phyloP scores from a whole-genome alignment of 2,797 vertebrate species.

The Amniataba percoides region DNA sequence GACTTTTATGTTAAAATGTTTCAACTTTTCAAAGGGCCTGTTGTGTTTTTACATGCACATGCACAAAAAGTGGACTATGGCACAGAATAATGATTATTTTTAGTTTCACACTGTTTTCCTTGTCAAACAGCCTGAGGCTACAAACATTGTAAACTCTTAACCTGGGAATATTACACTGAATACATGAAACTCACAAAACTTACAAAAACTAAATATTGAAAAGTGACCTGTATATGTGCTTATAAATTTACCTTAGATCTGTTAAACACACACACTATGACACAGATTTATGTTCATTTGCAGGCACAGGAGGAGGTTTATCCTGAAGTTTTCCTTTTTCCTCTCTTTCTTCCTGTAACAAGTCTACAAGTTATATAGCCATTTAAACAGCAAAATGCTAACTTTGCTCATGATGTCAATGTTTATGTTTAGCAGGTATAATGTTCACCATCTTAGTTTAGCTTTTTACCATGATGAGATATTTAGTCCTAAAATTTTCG shows the following conservation, averaged over 20 bases:
- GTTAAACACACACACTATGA: too few species aligned
- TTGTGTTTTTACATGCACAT: neutral
- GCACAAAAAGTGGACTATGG: neutral
- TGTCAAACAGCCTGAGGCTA: neutral
- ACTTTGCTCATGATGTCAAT: too few species aligned
- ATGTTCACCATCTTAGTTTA: too few species aligned
- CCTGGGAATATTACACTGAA: neutral
- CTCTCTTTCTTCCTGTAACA: neutral
- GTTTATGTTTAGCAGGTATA: too few species aligned
- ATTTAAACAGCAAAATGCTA: neutral
- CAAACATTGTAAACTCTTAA: neutral
- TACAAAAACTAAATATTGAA: neutral
- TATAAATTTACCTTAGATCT: too few species aligned
- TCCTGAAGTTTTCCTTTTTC: too few species aligned
- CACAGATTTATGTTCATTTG: neutral
- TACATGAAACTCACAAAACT: neutral
- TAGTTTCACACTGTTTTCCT: constrained; percentile 6
- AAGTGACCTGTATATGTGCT: neutral
- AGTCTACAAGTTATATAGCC: neutral
- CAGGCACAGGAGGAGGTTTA: neutral
- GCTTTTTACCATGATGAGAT: too few species aligned
- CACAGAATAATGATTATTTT: constrained; percentile 2
- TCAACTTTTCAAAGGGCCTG: neutral
- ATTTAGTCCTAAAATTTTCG: too few species aligned
- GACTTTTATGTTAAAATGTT: neutral